These are phyloP conservation scores for Typhlichthys eigenmanni DNA, from an alignment of 2,797 vertebrate species.

Conservation along the genomic window DNA sequence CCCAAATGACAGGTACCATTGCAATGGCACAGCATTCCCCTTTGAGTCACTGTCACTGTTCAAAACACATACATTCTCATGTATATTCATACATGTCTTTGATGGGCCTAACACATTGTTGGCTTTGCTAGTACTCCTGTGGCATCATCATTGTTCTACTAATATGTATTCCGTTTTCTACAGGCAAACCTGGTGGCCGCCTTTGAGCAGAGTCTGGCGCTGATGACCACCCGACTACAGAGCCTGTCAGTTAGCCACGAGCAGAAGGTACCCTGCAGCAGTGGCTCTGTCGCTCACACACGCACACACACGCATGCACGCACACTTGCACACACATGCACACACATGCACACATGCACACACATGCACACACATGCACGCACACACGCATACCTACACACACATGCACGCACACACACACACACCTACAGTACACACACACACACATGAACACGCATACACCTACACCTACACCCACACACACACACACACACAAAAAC, in stretches of 20 bases:
- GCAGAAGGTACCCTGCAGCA: slow-evolving; percentile 84
- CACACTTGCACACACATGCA: not conserved
- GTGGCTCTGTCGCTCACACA: slow-evolving; percentile 1
- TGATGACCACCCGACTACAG: slow-evolving; percentile 93
- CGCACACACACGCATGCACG: not conserved
- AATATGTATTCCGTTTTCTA: slow-evolving; percentile 24
- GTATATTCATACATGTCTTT: too few species aligned
- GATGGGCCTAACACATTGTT: too few species aligned
- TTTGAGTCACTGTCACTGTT: too few species aligned
- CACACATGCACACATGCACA: not conserved
- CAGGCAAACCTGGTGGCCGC: slow-evolving; percentile 96
- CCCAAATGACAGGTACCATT: too few species aligned
- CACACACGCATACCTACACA: not conserved
- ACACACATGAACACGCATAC: not conserved
- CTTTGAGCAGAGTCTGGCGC: slow-evolving; percentile 93
- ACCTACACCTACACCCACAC: too few species aligned
- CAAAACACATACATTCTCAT: too few species aligned
- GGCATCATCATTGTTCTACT: too few species aligned
- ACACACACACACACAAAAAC: too few species aligned
- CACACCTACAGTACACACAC: not conserved
- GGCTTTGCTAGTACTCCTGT: too few species aligned
- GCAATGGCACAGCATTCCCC: too few species aligned
- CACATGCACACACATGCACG: not conserved
- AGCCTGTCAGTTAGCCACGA: slow-evolving; percentile 87
- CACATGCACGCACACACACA: not conserved